phyloP scores from a whole-genome alignment of 2,888 invertebrate genomes.

The Nebria brevicollis region DNA sequence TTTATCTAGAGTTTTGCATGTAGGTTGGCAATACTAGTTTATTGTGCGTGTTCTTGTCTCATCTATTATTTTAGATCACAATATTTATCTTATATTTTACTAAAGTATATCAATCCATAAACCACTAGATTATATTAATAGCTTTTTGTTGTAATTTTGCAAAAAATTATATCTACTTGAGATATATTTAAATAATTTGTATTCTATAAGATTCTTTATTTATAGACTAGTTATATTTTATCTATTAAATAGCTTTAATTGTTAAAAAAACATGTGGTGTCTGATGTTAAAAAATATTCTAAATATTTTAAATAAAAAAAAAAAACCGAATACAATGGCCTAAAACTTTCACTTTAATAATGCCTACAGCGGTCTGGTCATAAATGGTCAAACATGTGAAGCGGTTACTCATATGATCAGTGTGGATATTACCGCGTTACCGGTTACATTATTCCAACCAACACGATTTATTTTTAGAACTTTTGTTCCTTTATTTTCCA shows the following conservation, averaged over 20 bases:
- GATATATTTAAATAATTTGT: too few relatives aligned
- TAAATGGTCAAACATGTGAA: background rate
- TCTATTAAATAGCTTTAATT: too few relatives aligned
- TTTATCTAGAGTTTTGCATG: constrained; percentile 6
- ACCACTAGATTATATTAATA: background rate
- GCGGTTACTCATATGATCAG: background rate
- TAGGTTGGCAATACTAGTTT: constrained; percentile 2
- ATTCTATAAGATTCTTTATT: too few relatives aligned
- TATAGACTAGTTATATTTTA: too few relatives aligned
- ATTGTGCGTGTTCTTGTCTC: constrained; percentile 6
- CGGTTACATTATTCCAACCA: background rate
- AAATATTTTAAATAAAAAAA: background rate
- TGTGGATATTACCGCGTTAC: background rate
- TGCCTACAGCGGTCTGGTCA: background rate
- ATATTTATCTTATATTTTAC: background rate
- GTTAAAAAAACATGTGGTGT: background rate
- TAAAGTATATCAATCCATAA: background rate
- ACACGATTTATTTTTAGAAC: constrained; percentile 34
- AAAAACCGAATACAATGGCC: background rate
- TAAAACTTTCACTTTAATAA: background rate
- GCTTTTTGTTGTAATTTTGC: too few relatives aligned
- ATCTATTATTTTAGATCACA: background rate
- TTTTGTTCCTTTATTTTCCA: background rate
- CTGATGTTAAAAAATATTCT: background rate
- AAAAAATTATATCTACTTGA: too few relatives aligned